phyloP scores from a whole-genome alignment of 2,888 invertebrate species.

The Cordylochernes scorpioides region DNA sequence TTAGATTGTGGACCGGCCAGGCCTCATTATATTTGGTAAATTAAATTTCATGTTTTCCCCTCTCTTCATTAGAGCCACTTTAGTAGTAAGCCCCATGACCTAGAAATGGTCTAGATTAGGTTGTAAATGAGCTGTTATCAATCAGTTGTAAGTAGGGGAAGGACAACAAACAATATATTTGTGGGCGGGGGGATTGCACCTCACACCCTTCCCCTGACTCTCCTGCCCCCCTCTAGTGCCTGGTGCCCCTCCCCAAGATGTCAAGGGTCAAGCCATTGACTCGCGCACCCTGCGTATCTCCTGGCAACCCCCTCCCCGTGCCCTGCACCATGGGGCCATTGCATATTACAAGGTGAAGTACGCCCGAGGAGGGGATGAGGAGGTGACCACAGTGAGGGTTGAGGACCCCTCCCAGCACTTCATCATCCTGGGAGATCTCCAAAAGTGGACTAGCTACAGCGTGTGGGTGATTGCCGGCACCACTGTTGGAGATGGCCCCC shows the following conservation, averaged over 20 bases:
- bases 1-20: too few species aligned
- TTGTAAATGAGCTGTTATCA: too few species aligned
- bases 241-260: conserved; percentile 82
- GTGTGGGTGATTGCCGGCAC: conserved; percentile 91
- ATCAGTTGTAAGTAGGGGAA: too few species aligned
- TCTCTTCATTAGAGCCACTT: too few species aligned
- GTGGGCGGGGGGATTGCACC: too few species aligned
- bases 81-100: too few species aligned
- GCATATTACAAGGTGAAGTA: conserved; percentile 79
- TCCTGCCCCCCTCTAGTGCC: conserved; percentile 38
- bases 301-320: conserved; percentile 76
- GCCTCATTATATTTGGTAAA: too few species aligned
- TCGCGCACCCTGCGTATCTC: conserved; percentile 63
- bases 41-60: too few species aligned
- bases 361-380: conserved; percentile 37
- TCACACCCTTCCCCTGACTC: conserved; percentile 4
- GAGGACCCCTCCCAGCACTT: conserved; percentile 18
- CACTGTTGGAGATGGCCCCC: conserved; percentile 79
- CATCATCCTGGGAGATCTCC: conserved; percentile 60
- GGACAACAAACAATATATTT: too few species aligned
- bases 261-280: conserved; percentile 58
- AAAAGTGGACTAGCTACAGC: conserved; percentile 83
- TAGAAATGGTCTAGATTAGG: too few species aligned
- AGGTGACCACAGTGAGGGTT: conserved; percentile 30
- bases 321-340: conserved; percentile 70